Evolutionary conservation across 2,888 invertebrate species (phyloP), one percentile per base, ranked within the genome.

Genomic region (Chloroclysta siterata): DNA sequence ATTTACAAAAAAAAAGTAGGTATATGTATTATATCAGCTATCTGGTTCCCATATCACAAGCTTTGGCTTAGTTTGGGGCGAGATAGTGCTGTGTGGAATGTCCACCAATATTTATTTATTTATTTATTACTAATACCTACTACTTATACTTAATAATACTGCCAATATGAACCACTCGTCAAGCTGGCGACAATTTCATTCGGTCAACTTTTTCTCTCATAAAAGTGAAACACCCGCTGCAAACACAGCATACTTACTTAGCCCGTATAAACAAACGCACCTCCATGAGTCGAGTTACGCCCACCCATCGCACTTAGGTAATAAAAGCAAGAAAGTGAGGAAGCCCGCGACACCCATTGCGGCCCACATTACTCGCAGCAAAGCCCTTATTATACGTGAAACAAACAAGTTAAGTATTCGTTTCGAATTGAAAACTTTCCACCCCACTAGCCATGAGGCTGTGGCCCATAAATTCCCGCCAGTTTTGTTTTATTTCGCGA

Each of bases 381-480:
- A 91, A 90, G 84, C 89, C 90, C 90, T 89, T 93, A 91, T 90
- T 90, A n/a, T n/a, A 90, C 89, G 79, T 81, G 79, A 86, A 87
- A 90, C 91, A 91, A 91, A 91, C 91, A 91, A 89, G 88, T 92
- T 90, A 33, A 33, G 36, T 39, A 92, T 92, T 89, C 90, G 90
- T 91, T 92, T 91, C 91, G 90, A 91, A 93, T 93, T 92, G 92
- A 93, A 93, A 93, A 91, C 88, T 93, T 90, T 90, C 89, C 89
- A 86, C 91, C 90, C 90, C 89, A 90, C 90, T 90, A 88, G 89
- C 88, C 87, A 83, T 85, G 83, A 84, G 89, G 83, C 86, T 85
- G 88, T 81, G 88, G 87, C 82, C 86, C 89, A 91, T 93, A 93
- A 93, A 93, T 92, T 92, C 89, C 87, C 86, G 90, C 87, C 92